These are phyloP conservation scores for Gobionotothen gibberifrons DNA, from an alignment of 2,797 vertebrate species.

Conservation along the genomic window DNA sequence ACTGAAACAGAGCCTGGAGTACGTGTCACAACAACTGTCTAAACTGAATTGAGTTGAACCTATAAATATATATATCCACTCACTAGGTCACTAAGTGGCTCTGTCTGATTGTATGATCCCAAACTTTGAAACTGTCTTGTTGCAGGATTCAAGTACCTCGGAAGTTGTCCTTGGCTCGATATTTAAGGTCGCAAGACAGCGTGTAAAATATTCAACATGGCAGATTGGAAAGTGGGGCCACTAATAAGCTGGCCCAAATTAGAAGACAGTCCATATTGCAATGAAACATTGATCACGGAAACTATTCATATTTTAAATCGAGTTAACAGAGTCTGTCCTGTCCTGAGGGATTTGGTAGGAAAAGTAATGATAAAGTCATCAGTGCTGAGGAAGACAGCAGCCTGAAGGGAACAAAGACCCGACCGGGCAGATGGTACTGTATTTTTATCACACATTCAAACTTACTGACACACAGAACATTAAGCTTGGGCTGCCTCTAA, in stretches of 20 bases:
- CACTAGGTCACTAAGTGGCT: neutral
- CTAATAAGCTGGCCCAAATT: conserved; percentile 70
- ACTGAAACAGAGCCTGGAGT: conserved; percentile 35
- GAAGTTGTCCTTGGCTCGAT: conserved; percentile 25
- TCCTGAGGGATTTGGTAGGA: conserved; percentile 26
- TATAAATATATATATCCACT: neutral
- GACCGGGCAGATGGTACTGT: conserved; percentile 41
- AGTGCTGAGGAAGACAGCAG: conserved; percentile 52
- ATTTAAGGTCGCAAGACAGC: conserved; percentile 37
- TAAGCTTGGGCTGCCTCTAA: neutral
- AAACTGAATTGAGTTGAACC: neutral
- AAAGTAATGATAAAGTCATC: conserved; percentile 54
- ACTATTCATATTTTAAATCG: conserved; percentile 71
- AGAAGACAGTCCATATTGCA: conserved; percentile 69
- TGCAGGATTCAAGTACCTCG: conserved; percentile 9
- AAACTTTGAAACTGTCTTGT: conserved; percentile 1
- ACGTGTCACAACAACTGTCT: neutral
- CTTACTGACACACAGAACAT: conserved; percentile 6
- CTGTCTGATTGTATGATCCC: conserved; percentile 4
- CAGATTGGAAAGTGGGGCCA: conserved; percentile 81
- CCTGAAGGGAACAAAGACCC: conserved; percentile 50
- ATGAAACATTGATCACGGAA: conserved; percentile 79
- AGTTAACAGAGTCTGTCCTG: conserved; percentile 25
- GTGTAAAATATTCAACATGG: conserved; percentile 79
- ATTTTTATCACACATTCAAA: conserved; percentile 28